phyloP scores from a whole-genome alignment of 1,140 invertebrate genomes.

The Trichomalopsis sarcophagae region DNA sequence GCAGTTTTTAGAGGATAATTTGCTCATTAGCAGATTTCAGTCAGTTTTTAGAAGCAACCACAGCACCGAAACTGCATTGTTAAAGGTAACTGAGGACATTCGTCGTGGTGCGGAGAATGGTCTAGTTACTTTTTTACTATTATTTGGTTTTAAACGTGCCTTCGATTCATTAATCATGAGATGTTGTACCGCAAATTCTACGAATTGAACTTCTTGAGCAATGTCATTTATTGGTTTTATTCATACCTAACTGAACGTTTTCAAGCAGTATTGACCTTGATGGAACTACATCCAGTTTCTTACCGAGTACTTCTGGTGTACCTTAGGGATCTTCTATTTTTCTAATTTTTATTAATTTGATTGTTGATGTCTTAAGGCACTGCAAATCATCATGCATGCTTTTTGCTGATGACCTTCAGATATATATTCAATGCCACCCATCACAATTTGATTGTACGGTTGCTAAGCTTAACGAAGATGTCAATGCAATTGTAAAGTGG shows the following conservation, averaged over 20 bases:
- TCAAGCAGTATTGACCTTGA: background rate
- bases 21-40: background rate
- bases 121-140: constrained; percentile 17
- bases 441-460: background rate
- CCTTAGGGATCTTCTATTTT: background rate
- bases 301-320: background rate
- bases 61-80: constrained; percentile 6
- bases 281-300: background rate
- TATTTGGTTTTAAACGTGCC: constrained; percentile 27
- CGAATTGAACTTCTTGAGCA: background rate
- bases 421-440: background rate
- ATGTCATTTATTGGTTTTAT: background rate
- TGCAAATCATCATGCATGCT: background rate
- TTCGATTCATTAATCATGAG: constrained; percentile 23
- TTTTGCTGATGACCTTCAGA: constrained; percentile 5
- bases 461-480: background rate
- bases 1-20: background rate
- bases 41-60: background rate
- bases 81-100: constrained; percentile 16
- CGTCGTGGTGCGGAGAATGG: background rate
- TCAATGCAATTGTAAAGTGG: background rate
- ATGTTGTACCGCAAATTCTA: background rate
- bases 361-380: background rate
- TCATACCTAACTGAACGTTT: constrained; percentile 3
- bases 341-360: background rate